Conservation (phyloP, 2,888 invertebrate species). For the Gandaritis pyraliata region DNA sequence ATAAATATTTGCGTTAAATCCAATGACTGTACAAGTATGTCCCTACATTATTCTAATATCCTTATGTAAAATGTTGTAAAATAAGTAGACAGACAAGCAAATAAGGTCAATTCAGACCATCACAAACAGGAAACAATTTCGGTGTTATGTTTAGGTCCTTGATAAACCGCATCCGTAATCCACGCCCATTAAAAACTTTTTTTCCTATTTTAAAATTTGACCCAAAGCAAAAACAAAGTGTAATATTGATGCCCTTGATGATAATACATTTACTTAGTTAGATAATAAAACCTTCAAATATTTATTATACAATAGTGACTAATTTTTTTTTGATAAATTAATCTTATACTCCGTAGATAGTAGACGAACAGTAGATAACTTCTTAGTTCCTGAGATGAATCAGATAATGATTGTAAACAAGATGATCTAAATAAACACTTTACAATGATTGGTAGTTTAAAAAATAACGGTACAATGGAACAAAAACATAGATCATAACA, state of each 20-base stretch:
- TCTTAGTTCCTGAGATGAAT: not conserved
- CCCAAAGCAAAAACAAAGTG: no score
- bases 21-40: no score
- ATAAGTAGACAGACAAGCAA: not conserved
- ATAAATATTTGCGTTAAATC: no score
- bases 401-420: conserved; percentile 24
- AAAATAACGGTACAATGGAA: conserved; percentile 16
- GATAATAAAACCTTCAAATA: no score
- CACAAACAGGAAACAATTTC: conserved; percentile 11
- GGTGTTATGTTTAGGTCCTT: conserved; percentile 17
- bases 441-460: conserved; percentile 16
- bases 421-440: conserved; percentile 24
- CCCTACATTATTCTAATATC: no score
- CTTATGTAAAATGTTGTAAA: not conserved
- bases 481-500: conserved; percentile 19
- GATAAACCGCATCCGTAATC: conserved; percentile 39
- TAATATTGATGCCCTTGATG: no score
- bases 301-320: no score
- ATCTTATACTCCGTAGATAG: no score
- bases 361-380: not conserved
- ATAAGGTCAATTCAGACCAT: not conserved
- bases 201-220: not conserved
- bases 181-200: conserved; percentile 1
- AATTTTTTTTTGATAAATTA: no score
- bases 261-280: no score